Evolutionary conservation across 2,888 invertebrate species (phyloP).

Genomic region (Dasypogon diadema): DNA sequence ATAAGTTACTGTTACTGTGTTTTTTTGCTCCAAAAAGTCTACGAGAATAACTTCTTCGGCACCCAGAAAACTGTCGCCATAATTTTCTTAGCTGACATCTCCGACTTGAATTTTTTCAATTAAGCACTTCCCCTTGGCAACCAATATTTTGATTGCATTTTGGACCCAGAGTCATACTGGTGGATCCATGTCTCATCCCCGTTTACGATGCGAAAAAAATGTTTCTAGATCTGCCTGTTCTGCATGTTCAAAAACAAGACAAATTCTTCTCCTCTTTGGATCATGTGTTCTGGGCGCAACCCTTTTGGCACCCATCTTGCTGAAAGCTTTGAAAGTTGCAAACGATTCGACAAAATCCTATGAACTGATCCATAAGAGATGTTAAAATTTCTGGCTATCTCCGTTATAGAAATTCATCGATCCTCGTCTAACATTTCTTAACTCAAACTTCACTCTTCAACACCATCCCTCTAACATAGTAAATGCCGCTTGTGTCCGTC

Average conservation of each 20-base stretch:
- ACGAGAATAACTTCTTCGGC: not conserved
- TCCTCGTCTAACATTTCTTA: not conserved
- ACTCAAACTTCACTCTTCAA: too few species aligned
- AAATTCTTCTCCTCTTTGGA: not conserved
- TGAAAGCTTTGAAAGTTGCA: not conserved
- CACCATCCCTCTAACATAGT: too few species aligned
- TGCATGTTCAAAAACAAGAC: not conserved
- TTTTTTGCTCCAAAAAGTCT: not conserved
- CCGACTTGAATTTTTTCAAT: not conserved
- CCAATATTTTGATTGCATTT: conserved; percentile 6
- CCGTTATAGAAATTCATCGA: not conserved
- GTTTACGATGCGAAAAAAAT: not conserved
- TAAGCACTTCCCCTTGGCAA: not conserved
- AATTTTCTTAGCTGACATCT: not conserved
- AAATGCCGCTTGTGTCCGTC: too few species aligned
- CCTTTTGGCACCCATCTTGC: conserved; percentile 12
- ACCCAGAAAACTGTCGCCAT: conserved; percentile 12
- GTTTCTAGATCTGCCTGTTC: conserved; percentile 5
- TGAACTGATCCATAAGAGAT: conserved; percentile 4
- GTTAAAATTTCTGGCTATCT: not conserved
- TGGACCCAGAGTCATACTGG: not conserved
- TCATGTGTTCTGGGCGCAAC: conserved; percentile 12
- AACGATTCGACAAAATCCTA: too few species aligned
- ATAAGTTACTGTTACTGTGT: not conserved
- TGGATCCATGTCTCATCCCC: not conserved